Conservation (phyloP, 2,888 invertebrate species). For the Arrhopalites spinosus region DNA sequence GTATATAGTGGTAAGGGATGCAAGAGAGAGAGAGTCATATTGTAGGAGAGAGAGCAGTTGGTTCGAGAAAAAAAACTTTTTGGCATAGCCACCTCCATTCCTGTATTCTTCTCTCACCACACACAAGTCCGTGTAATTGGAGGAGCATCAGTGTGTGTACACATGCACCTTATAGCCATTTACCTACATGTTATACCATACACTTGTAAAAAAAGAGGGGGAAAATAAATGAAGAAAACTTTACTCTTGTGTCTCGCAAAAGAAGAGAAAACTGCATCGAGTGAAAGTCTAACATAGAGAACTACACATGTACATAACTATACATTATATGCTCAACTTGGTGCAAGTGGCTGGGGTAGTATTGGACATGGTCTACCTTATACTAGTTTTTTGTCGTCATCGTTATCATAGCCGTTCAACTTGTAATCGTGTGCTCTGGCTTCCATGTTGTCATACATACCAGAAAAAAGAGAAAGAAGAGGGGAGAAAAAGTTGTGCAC, state of each 20-base stretch:
- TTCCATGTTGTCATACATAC: background rate
- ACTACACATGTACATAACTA: background rate
- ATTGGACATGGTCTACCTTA: too few relatives aligned
- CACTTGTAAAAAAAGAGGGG: constrained; percentile 14
- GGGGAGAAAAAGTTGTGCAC: too few relatives aligned
- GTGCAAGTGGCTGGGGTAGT: too few relatives aligned
- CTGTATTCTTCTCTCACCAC: constrained; percentile 40
- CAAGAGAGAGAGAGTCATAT: background rate
- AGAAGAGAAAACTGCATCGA: background rate
- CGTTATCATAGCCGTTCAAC: background rate
- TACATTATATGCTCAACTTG: too few relatives aligned
- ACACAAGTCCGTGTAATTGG: constrained; percentile 54
- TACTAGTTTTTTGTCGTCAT: too few relatives aligned
- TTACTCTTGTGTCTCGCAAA: too few relatives aligned
- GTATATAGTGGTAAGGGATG: background rate
- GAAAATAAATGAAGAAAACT: constrained; percentile 21
- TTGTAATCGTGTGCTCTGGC: too few relatives aligned
- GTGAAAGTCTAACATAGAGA: background rate
- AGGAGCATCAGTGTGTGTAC: constrained; percentile 44
- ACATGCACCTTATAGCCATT: background rate
- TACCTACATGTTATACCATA: background rate
- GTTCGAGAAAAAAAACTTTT: constrained; percentile 43
- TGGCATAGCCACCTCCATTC: constrained; percentile 44
- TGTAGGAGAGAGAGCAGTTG: constrained; percentile 43
- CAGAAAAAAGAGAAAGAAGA: too few relatives aligned